Conservation (phyloP, 1,140 invertebrate species). For the Aphaenogaster ashmeadi region DNA sequence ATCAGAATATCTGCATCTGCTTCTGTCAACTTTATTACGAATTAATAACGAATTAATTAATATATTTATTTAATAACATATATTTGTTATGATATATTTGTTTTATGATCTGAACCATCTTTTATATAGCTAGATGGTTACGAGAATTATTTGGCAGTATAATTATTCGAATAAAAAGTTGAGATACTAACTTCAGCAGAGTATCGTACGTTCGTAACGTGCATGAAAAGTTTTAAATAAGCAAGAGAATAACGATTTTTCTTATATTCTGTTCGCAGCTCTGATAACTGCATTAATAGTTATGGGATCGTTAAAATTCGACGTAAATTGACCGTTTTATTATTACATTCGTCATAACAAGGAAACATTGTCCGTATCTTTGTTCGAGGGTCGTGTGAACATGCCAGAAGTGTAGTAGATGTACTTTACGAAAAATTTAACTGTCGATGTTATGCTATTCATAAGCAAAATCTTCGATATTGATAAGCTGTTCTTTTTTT, state of each 20-base stretch:
- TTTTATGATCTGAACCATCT: not conserved
- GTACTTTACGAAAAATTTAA: not conserved
- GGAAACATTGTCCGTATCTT: not conserved
- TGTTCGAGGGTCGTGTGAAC: conserved; percentile 3
- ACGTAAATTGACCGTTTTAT: conserved; percentile 3
- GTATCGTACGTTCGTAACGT: not conserved
- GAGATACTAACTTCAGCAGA: not conserved
- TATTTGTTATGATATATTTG: not conserved
- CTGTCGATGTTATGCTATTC: not conserved
- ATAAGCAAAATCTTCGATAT: too few species aligned
- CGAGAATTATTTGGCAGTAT: not conserved
- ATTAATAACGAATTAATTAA: too few species aligned
- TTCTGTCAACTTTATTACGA: not conserved
- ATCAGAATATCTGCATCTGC: not conserved
- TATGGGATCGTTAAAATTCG: not conserved
- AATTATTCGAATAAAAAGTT: not conserved
- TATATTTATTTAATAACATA: not conserved
- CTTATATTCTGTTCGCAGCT: not conserved
- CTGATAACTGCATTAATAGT: not conserved
- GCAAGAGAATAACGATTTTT: not conserved
- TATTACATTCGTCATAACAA: conserved; percentile 22
- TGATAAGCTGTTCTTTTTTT: too few species aligned
- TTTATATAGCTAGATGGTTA: not conserved
- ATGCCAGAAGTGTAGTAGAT: not conserved
- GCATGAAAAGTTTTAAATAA: not conserved